A percentile compares a stretch with the other conserved stretches of the same genome.
Conservation (phyloP, 2,113 vertebrate genomes). For the Hiodon tergisus region DNA sequence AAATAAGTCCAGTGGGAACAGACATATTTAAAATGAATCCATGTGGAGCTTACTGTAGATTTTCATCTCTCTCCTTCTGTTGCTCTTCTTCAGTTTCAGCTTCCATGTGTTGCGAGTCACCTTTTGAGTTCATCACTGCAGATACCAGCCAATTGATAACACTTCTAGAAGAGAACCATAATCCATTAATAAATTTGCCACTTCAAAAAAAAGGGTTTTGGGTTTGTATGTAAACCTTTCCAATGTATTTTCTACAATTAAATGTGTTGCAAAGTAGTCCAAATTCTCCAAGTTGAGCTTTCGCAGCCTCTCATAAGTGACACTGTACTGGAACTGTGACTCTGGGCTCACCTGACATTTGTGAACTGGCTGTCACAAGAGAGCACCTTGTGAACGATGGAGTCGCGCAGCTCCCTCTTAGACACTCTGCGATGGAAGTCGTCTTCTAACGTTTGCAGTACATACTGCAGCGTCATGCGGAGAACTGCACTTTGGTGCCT, state of each 20-base stretch:
- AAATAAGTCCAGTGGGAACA: too few species aligned
- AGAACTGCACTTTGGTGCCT: constrained; percentile 45
- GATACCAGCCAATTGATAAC: constrained; percentile 77
- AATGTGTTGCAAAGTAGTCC: too few species aligned
- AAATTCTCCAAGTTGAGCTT: neutral
- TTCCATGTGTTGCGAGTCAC: constrained; percentile 14
- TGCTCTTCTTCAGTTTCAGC: constrained; percentile 11
- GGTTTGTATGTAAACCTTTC: too few species aligned
- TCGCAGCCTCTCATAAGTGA: neutral
- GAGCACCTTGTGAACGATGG: constrained; percentile 72
- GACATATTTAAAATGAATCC: neutral
- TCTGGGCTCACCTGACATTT: constrained; percentile 71
- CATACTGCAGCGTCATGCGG: constrained; percentile 79
- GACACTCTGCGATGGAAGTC: constrained; percentile 71
- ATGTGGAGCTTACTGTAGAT: constrained; percentile 45
- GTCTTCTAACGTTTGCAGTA: constrained; percentile 84
- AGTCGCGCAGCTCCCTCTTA: constrained; percentile 55
- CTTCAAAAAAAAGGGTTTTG: neutral
- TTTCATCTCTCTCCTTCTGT: constrained; percentile 45
- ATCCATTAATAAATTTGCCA: neutral
- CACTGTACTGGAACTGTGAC: neutral
- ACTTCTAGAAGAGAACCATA: constrained; percentile 60
- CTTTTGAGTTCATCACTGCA: constrained; percentile 58
- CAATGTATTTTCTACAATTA: too few species aligned
- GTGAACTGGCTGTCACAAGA: constrained; percentile 74